Conservation (phyloP, 2,888 invertebrate species). For the Therioaphis trifolii region DNA sequence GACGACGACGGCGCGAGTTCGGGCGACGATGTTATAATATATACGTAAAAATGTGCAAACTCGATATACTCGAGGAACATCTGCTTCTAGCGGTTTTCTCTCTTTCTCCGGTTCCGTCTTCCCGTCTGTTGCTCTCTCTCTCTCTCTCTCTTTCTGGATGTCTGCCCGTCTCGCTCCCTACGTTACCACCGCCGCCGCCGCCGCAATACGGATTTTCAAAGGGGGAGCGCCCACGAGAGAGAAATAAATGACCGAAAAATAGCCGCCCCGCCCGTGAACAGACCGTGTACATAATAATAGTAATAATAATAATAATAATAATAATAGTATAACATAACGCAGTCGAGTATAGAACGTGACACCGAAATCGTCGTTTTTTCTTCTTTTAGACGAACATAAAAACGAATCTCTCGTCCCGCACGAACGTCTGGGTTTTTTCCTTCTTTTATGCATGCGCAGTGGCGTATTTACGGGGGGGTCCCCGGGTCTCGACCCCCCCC, state of each 20-base stretch:
- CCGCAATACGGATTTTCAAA: background rate
- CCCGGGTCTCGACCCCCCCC: too few species aligned
- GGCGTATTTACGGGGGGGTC: too few species aligned
- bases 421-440: too few species aligned
- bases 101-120: background rate
- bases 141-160: too few species aligned
- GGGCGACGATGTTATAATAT: too few species aligned
- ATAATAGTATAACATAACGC: background rate
- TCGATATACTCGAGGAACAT: constrained; percentile 1
- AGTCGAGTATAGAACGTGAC: background rate
- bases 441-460: too few species aligned
- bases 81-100: too few species aligned
- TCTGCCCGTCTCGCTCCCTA: background rate
- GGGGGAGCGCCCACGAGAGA: background rate
- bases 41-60: constrained; percentile 24
- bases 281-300: too few species aligned
- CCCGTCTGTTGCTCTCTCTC: constrained; percentile 1
- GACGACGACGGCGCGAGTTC: background rate
- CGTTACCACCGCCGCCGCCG: background rate
- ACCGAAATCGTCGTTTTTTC: background rate
- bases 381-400: background rate
- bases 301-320: too few species aligned
- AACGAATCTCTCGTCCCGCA: background rate
- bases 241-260: background rate
- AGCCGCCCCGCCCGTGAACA: background rate